phyloP scores from a whole-genome alignment of 2,888 invertebrate genomes.

The Autographa gamma region DNA sequence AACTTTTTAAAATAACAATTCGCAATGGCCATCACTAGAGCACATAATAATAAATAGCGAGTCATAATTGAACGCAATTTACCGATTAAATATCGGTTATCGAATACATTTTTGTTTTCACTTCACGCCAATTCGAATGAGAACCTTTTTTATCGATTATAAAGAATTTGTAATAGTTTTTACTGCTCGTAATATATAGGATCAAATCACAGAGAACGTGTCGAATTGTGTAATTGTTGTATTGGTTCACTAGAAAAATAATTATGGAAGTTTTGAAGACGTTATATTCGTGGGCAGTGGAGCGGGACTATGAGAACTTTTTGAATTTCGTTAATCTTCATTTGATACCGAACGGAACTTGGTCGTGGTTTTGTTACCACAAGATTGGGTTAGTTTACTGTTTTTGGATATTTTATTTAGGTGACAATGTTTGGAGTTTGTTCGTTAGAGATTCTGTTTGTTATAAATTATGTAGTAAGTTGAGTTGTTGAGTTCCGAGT shows the following conservation, averaged over 20 bases:
- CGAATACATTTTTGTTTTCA: constrained; percentile 52
- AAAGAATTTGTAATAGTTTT: constrained; percentile 75
- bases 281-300: constrained; percentile 80
- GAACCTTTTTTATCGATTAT: constrained; percentile 69
- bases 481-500: not conserved
- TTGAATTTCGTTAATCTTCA: constrained; percentile 81
- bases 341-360: constrained; percentile 73
- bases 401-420: constrained; percentile 53
- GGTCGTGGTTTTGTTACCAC: constrained; percentile 74
- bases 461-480: constrained; percentile 1
- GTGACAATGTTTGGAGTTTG: constrained; percentile 38
- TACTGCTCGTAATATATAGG: constrained; percentile 73
- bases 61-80: constrained; percentile 51
- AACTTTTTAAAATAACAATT: constrained; percentile 14
- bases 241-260: constrained; percentile 86
- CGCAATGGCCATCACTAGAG: constrained; percentile 31
- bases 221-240: constrained; percentile 85
- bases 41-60: constrained; percentile 42
- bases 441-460: not conserved
- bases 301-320: constrained; percentile 87
- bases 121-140: constrained; percentile 56
- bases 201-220: constrained; percentile 78
- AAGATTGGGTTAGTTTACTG: constrained; percentile 65
- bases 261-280: constrained; percentile 80
- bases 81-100: constrained; percentile 35